A percentile compares a stretch with the other conserved stretches of the same genome.
These are phyloP conservation scores for Pelochelys cantorii DNA, from an alignment of 2,797 vertebrate genomes.

Conservation along the genomic window DNA sequence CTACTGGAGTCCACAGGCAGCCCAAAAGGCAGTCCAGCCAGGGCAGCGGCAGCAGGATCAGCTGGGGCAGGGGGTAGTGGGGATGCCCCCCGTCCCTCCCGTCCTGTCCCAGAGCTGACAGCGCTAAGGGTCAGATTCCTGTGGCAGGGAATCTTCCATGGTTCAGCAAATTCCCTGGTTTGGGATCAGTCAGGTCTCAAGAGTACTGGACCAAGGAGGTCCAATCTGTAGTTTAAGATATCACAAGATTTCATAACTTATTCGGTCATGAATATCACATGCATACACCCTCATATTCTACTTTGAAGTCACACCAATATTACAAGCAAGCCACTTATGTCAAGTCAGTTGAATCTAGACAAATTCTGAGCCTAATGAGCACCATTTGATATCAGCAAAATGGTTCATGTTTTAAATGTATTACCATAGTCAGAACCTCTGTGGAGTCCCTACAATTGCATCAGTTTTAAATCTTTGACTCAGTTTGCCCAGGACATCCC, in stretches of 20 bases:
- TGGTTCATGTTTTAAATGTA: background rate
- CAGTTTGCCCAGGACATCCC: background rate
- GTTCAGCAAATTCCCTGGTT: too few relatives aligned
- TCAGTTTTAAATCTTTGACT: background rate
- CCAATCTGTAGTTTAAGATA: background rate
- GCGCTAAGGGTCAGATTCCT: too few relatives aligned
- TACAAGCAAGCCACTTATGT: background rate
- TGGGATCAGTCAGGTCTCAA: too few relatives aligned
- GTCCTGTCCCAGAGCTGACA: too few relatives aligned
- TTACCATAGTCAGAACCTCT: background rate
- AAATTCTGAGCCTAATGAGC: rapidly evolving
- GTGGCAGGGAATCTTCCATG: too few relatives aligned
- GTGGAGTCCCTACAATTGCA: background rate
- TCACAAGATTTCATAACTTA: background rate
- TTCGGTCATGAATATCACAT: background rate
- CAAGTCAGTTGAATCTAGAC: background rate
- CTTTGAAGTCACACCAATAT: rapidly evolving
- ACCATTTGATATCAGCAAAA: background rate
- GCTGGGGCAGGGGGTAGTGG: too few relatives aligned
- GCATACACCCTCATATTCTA: background rate
- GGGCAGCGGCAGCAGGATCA: too few relatives aligned
- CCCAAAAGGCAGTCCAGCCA: too few relatives aligned
- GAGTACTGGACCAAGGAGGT: too few relatives aligned
- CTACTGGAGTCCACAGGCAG: too few relatives aligned
- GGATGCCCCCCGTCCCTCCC: too few relatives aligned